Evolutionary conservation across 2,113 vertebrate species (phyloP).

Genomic region (Lamprologus ornatipinnis): DNA sequence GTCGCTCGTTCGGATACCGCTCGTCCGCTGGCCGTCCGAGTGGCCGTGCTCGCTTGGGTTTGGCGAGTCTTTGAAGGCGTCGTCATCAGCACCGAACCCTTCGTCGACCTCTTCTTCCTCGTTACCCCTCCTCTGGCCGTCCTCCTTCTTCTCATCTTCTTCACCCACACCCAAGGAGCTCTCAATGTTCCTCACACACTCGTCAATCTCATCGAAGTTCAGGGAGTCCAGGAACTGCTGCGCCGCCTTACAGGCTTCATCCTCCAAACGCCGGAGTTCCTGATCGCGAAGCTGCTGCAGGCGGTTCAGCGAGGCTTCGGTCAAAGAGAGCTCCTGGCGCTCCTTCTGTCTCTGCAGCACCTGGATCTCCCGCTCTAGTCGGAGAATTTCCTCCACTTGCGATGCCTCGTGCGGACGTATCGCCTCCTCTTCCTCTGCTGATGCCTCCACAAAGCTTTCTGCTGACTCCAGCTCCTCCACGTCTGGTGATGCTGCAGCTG

Average conservation of each 20-base stretch:
- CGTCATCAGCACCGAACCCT: constrained; percentile 91
- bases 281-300: constrained; percentile 86
- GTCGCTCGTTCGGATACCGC: constrained; percentile 92
- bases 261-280: constrained; percentile 85
- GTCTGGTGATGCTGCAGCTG: neutral
- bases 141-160: constrained; percentile 24
- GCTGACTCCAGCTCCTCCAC: neutral
- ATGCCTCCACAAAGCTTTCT: constrained; percentile 29
- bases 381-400: constrained; percentile 94
- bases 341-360: constrained; percentile 88
- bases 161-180: constrained; percentile 73
- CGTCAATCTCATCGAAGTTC: constrained; percentile 95
- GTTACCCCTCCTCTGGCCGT: constrained; percentile 55
- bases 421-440: constrained; percentile 51
- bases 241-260: constrained; percentile 89
- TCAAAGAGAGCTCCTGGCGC: constrained; percentile 88
- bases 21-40: constrained; percentile 91
- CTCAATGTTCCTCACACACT: constrained; percentile 92
- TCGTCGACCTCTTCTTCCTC: constrained; percentile 92
- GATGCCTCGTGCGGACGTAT: constrained; percentile 78
- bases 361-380: constrained; percentile 92
- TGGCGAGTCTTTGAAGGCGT: constrained; percentile 93
- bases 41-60: constrained; percentile 95
- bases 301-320: constrained; percentile 81
- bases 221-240: constrained; percentile 94